Conservation (phyloP, 2,888 invertebrate species). For the Melieria crassipennis region DNA sequence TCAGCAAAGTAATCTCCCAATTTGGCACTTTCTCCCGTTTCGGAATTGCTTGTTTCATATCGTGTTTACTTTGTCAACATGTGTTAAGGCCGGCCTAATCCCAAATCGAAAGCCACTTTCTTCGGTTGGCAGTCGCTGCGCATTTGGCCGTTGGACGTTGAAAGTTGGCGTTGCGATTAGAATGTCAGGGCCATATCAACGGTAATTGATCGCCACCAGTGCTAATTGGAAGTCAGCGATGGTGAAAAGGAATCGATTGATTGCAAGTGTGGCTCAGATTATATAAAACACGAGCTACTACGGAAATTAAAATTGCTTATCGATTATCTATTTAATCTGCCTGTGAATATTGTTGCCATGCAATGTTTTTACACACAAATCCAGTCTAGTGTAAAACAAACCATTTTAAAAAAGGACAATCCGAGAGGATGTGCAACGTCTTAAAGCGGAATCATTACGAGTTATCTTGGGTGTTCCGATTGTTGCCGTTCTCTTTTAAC, state of each 20-base stretch:
- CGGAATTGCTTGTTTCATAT: slow-evolving; percentile 37
- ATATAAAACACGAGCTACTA: no score
- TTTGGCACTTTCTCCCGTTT: slow-evolving; percentile 51
- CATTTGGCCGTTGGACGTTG: not conserved
- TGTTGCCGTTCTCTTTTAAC: no score
- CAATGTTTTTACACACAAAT: no score
- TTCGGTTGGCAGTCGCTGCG: not conserved
- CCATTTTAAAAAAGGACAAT: no score
- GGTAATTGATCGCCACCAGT: slow-evolving; percentile 26
- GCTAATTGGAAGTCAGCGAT: slow-evolving; percentile 23
- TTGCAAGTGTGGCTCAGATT: no score
- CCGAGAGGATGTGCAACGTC: no score
- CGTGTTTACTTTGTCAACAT: slow-evolving; percentile 62
- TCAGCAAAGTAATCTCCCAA: slow-evolving; percentile 59
- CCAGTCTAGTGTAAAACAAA: no score
- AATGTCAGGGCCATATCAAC: not conserved
- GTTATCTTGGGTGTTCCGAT: no score
- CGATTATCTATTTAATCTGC: no score
- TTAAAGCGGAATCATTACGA: no score
- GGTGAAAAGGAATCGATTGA: not conserved
- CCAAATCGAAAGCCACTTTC: slow-evolving; percentile 26
- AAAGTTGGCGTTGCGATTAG: slow-evolving; percentile 16
- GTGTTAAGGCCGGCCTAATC: slow-evolving; percentile 52
- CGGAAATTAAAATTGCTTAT: no score
- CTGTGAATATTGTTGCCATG: no score